Base-by-base conservation (phyloP, 2,888 invertebrate genomes). In the Harmothoe impar region DNA sequence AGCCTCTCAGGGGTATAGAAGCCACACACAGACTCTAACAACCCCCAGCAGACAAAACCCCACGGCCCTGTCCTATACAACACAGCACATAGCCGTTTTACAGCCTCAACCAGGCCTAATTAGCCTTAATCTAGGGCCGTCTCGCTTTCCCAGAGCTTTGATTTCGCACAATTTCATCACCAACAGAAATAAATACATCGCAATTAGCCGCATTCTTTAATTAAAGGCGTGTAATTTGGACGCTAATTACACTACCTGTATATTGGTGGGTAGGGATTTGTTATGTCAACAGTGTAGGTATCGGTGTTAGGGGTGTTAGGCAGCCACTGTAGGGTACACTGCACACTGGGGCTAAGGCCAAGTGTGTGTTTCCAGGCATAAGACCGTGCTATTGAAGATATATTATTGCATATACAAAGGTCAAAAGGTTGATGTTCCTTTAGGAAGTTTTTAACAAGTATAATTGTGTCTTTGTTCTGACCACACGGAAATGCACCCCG, bases 201-300 rank as follows among this genome's bases (percentile, higher is more conserved):
- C 81, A n/a, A 81, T 81, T 33, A 35, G 81, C 17, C 81, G 0
- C 81, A 33, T 43, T 81, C 81, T 81, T 81, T 43, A 81, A 81
- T 81, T 81, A 81, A 35, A 35, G 81, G 81, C 35, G 81, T 25
- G 81, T 81, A 81, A 81, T 81, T 33, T 35, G 81, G 35, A 20
- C 43, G 81, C 81, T 81, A 81, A 81, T 81, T 81, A 81, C 81
- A 35, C 25, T n/a, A 35, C 3, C 77, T 77, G 15, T 7, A 35
- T 20, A 29, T 15, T 72, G 72, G 72, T 0, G 25, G 3, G 72
- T n/a, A 15, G 72, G 33, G 33, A 43, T 81, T 81, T 23, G 43
- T 25, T 81, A 35, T 33, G 43, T 81, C 81, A 81, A 81, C 81
- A 81, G 7, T 23, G 35, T 33, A 17, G 17, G 81, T 20, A 62